Evolutionary conservation across 37 sponge, comb jelly and placozoan species (phyloP).

Genomic region (Crambe crambe): DNA sequence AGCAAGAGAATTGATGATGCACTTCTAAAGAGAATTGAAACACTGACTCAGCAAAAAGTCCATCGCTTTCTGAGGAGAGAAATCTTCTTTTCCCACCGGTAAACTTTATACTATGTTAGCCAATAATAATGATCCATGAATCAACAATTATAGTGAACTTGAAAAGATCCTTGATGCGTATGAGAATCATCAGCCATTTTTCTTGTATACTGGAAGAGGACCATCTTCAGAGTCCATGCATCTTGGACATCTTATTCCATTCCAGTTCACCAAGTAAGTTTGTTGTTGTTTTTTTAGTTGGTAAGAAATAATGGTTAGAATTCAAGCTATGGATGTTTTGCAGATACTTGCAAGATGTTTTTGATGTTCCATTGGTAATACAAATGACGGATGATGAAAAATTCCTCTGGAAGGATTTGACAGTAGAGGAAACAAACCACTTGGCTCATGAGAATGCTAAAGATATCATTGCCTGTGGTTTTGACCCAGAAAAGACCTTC

Average conservation of each 20-base stretch:
- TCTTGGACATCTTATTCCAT: slow-evolving; percentile 97
- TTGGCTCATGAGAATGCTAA: slow-evolving; percentile 97
- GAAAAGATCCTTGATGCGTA: slow-evolving; percentile 78
- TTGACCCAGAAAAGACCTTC: slow-evolving; percentile 95
- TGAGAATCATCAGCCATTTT: slow-evolving; percentile 93
- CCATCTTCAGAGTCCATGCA: slow-evolving; percentile 99
- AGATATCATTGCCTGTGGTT: slow-evolving; percentile 99
- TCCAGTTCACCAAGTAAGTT: slow-evolving; percentile 98
- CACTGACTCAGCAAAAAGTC: slow-evolving; percentile 66
- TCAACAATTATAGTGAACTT: slow-evolving; percentile 61
- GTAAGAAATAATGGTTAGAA: no score
- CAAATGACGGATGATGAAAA: slow-evolving; percentile 99
- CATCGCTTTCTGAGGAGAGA: slow-evolving; percentile 92
- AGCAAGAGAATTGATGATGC: slow-evolving; percentile 69
- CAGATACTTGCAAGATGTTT: slow-evolving; percentile 98
- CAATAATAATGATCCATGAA: no score
- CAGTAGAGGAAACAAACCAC: slow-evolving; percentile 88
- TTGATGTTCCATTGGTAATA: slow-evolving; percentile 97
- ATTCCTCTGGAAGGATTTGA: slow-evolving; percentile 94
- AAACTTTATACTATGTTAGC: not conserved
- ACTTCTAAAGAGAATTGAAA: slow-evolving; percentile 78
- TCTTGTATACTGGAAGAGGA: slow-evolving; percentile 97
- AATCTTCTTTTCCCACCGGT: slow-evolving; percentile 97
- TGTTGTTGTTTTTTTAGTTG: no score
- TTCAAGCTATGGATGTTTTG: not conserved